Evolutionary conservation across 2,888 invertebrate genomes (phyloP).

Genomic region (Cephalotes varians): DNA sequence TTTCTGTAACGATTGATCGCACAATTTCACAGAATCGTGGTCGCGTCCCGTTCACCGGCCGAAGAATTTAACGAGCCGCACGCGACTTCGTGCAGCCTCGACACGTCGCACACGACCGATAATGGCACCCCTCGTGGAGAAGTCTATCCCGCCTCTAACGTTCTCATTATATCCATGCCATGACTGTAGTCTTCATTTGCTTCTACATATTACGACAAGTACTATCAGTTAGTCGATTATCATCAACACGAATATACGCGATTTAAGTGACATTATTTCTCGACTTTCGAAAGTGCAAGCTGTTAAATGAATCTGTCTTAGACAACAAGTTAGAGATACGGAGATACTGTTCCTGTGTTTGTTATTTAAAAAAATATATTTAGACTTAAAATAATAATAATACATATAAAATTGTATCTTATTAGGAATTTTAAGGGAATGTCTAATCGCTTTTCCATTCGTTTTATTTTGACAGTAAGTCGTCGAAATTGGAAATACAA

Average conservation of each 20-base stretch:
- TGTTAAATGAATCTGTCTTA: neutral
- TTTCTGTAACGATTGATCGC: slow-evolving; percentile 80
- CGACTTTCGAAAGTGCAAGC: neutral
- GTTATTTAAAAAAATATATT: neutral
- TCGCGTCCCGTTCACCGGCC: slow-evolving; percentile 69
- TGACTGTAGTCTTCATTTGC: slow-evolving; percentile 15
- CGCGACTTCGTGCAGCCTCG: slow-evolving; percentile 74
- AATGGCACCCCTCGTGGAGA: slow-evolving; percentile 60
- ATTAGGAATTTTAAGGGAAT: neutral
- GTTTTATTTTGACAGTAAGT: neutral
- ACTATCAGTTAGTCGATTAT: neutral
- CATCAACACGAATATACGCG: neutral
- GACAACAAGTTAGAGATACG: neutral
- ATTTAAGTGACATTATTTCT: neutral
- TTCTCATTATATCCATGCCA: slow-evolving; percentile 64
- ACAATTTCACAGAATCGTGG: slow-evolving; percentile 82
- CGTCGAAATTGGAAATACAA: neutral
- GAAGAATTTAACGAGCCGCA: slow-evolving; percentile 85
- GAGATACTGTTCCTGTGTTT: neutral
- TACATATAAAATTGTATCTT: neutral
- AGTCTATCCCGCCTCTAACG: slow-evolving; percentile 46
- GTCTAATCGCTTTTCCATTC: neutral
- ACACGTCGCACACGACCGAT: slow-evolving; percentile 66
- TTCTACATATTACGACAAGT: neutral
- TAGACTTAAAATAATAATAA: neutral